phyloP scores from a whole-genome alignment of 35 echinoderm and acorn worm genomes.

The Hemicentrotus pulcherrimus region DNA sequence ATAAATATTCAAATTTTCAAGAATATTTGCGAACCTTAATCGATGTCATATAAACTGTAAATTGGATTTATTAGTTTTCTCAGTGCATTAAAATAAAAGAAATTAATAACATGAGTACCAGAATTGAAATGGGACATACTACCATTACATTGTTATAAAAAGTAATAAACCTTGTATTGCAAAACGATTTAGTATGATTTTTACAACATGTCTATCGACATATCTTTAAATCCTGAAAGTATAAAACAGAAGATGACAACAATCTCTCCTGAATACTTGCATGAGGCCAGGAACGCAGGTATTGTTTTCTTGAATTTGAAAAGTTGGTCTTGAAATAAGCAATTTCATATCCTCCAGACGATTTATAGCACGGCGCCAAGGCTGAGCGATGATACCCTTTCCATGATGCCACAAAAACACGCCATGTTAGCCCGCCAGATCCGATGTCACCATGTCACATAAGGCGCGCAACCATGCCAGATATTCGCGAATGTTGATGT shows the following conservation, averaged over 20 bases:
- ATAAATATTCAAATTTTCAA: too few species aligned
- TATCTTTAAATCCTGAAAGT: not conserved
- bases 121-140: too few species aligned
- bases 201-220: not conserved
- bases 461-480: conserved; percentile 12
- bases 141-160: too few species aligned
- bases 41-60: too few species aligned
- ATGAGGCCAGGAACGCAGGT: not conserved
- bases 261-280: not conserved
- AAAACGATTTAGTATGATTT: too few species aligned
- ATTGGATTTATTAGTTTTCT: too few species aligned
- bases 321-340: not conserved
- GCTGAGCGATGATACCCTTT: not conserved
- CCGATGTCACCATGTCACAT: not conserved
- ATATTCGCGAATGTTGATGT: conserved; percentile 18
- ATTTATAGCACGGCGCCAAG: not conserved
- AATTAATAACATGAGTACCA: too few species aligned
- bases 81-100: too few species aligned
- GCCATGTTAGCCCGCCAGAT: not conserved
- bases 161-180: too few species aligned
- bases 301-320: not conserved
- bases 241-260: not conserved
- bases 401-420: conserved; percentile 1
- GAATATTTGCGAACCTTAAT: too few species aligned
- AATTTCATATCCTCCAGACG: not conserved